These are phyloP conservation scores for Trichacis sp. DNA, from an alignment of 2,888 invertebrate species.

Conservation along the genomic window DNA sequence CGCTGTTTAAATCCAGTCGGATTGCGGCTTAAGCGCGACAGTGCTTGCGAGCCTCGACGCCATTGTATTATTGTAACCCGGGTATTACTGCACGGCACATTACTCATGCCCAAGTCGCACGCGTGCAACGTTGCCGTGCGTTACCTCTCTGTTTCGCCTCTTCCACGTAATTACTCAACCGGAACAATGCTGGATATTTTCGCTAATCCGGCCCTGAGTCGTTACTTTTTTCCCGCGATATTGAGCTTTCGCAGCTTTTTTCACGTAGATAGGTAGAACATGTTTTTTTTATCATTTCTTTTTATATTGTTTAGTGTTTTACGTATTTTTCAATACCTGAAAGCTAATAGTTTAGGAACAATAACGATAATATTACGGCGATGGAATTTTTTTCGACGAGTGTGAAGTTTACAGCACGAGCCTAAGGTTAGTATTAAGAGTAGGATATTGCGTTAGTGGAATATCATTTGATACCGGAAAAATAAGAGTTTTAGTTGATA, in stretches of 20 bases:
- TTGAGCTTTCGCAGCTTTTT: slow-evolving; percentile 15
- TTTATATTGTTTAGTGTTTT: no score
- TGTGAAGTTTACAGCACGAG: no score
- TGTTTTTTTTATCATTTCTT: no score
- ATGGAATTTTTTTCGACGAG: no score
- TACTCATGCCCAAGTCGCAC: not conserved
- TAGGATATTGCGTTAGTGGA: no score
- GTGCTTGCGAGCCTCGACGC: not conserved
- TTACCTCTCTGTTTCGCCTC: slow-evolving; percentile 34
- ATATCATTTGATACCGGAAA: no score
- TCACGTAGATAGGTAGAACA: not conserved
- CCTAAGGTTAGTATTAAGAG: no score
- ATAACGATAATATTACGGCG: no score
- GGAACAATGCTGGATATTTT: slow-evolving; percentile 24
- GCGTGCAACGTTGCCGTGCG: slow-evolving; percentile 20
- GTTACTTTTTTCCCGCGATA: not conserved
- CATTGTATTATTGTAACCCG: slow-evolving; percentile 4
- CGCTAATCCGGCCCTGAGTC: slow-evolving; percentile 23
- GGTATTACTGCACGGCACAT: slow-evolving; percentile 8
- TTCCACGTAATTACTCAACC: slow-evolving; percentile 28
- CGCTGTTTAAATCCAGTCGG: slow-evolving; percentile 5
- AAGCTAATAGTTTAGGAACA: no score
- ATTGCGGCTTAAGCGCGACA: not conserved
- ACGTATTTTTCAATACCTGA: no score
- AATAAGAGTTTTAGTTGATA: no score